A percentile compares a stretch with the other conserved stretches of the same genome.
phyloP scores from a whole-genome alignment of 2,113 vertebrate species.

The Grammomys surdaster region DNA sequence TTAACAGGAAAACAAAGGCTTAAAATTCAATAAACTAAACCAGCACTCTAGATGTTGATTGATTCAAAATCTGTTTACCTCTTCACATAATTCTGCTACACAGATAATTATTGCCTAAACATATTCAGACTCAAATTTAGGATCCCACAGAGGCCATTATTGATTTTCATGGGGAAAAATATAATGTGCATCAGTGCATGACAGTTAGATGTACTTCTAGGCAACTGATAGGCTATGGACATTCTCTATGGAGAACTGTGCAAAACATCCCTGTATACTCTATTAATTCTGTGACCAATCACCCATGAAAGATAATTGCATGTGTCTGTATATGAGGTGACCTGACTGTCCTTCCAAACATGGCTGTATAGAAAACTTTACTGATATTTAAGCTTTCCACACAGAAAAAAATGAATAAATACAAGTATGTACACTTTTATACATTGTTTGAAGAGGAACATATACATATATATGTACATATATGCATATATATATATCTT shows the following conservation, averaged over 20 bases:
- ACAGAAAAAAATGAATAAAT: constrained; percentile 15
- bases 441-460: not conserved
- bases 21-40: constrained; percentile 52
- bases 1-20: constrained; percentile 33
- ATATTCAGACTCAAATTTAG: constrained; percentile 61
- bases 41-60: constrained; percentile 43
- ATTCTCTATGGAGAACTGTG: not conserved
- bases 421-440: not conserved
- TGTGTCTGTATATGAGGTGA: constrained; percentile 37
- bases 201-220: constrained; percentile 32
- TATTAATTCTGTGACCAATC: constrained; percentile 55
- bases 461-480: not conserved
- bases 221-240: constrained; percentile 19
- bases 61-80: constrained; percentile 65
- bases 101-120: constrained; percentile 61
- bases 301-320: constrained; percentile 58
- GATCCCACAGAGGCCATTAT: constrained; percentile 43
- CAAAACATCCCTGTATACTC: constrained; percentile 24
- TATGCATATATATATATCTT: not conserved
- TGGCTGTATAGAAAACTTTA: not conserved
- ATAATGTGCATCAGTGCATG: not conserved
- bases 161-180: constrained; percentile 51
- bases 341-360: not conserved
- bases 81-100: constrained; percentile 53
- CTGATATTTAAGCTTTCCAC: not conserved